phyloP scores from a whole-genome alignment of 2,797 vertebrate species.

The Acrocephalus scirpaceus region DNA sequence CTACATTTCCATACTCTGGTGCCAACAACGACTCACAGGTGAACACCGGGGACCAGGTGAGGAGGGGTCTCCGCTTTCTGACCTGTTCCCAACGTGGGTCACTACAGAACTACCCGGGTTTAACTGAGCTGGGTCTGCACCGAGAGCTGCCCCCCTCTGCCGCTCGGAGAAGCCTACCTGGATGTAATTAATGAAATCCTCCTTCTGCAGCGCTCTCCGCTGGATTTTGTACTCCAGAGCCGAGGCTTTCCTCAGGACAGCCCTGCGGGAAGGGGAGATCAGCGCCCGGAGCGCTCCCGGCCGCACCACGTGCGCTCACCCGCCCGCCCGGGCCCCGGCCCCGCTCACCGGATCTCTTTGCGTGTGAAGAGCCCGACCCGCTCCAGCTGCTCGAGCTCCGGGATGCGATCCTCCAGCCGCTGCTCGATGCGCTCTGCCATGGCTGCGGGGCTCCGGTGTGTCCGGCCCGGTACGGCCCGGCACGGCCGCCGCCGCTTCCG shows the following conservation, averaged over 20 bases:
- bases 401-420: conserved; percentile 89
- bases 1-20: rapidly evolving
- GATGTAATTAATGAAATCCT: conserved; percentile 92
- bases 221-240: conserved; percentile 94
- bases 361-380: conserved; percentile 90
- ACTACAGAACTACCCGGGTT: rapidly evolving
- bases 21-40: rapidly evolving
- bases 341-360: conserved; percentile 86
- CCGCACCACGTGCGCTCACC: background rate
- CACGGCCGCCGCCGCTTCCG: background rate
- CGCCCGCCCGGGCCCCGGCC: background rate
- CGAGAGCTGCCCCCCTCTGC: rapidly evolving
- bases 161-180: conserved; percentile 79
- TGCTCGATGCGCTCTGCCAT: conserved; percentile 94
- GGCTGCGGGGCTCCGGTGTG: background rate
- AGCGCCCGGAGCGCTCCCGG: background rate
- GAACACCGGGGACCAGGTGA: rapidly evolving
- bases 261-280: conserved; percentile 70
- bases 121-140: rapidly evolving
- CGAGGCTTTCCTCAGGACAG: conserved; percentile 87
- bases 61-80: background rate
- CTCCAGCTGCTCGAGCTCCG: conserved; percentile 91
- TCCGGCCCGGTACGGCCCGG: background rate
- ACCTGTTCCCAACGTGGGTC: rapidly evolving
- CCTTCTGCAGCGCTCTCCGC: conserved; percentile 85